Percentiles rank a stretch among this genome's conserved stretches.
Conservation (phyloP, 2,797 vertebrate species). For the Bovichtus variegatus region DNA sequence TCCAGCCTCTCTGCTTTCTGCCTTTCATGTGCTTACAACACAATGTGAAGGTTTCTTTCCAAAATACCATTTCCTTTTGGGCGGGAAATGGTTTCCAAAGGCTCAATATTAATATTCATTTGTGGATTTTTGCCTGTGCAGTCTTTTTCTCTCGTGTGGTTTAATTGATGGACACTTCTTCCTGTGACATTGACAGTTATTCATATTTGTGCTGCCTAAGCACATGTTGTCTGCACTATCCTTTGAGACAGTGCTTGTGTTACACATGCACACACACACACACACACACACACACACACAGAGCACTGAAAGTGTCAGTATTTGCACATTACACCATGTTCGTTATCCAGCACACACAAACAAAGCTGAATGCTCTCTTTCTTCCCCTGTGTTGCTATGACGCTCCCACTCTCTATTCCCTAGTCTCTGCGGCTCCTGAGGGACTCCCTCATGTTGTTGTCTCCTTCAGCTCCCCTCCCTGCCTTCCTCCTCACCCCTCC, state of each 20-base stretch:
- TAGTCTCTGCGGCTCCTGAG: constrained; percentile 40
- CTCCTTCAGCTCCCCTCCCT: constrained; percentile 28
- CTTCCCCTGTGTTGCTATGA: constrained; percentile 60
- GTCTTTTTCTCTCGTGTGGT: neutral
- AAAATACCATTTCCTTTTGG: constrained; percentile 1
- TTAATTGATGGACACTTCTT: constrained; percentile 10
- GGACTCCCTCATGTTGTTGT: constrained; percentile 50
- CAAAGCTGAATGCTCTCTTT: constrained; percentile 44
- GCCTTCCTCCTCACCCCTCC: constrained; percentile 23
- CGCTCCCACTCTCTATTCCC: constrained; percentile 46
- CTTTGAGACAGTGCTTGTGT: constrained; percentile 13
- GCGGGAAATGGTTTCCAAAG: neutral
- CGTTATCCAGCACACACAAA: constrained; percentile 32
- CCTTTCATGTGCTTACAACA: neutral
- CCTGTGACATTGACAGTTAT: constrained; percentile 10
- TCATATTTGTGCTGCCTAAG: constrained; percentile 30
- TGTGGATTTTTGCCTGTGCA: neutral
- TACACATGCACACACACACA: constrained; percentile 13
- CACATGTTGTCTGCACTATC: neutral
- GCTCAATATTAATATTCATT: constrained; percentile 12
- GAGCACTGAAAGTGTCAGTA: constrained; percentile 7
- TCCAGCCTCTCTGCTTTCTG: neutral
- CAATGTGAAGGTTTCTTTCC: constrained; percentile 4
- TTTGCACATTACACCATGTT: constrained; percentile 50
- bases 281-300: constrained; percentile 9